Evolutionary conservation across 2,888 invertebrate genomes (phyloP).

Genomic region (Spisula subtruncata): DNA sequence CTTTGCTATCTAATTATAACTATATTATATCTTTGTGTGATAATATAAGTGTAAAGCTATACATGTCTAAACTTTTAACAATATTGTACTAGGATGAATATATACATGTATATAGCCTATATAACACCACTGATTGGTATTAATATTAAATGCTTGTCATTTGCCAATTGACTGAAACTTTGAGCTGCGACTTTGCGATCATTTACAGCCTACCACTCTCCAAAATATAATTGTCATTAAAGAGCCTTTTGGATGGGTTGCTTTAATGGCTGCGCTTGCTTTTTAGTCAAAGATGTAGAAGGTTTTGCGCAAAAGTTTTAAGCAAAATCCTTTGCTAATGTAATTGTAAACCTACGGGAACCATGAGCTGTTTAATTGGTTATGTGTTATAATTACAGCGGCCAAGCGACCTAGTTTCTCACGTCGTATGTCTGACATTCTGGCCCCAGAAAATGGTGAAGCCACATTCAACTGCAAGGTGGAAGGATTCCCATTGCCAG

Average conservation of each 20-base stretch:
- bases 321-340: neutral
- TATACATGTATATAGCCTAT: neutral
- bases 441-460: constrained; percentile 85
- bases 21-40: neutral
- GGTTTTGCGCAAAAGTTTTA: no score
- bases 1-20: neutral
- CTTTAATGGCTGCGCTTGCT: no score
- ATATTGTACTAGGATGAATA: neutral
- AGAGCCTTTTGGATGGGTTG: no score
- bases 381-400: constrained; percentile 78
- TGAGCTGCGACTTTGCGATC: neutral
- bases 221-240: no score
- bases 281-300: no score
- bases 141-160: neutral
- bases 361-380: neutral
- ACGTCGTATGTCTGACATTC: constrained; percentile 82
- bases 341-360: neutral
- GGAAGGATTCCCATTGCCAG: constrained; percentile 95
- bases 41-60: neutral
- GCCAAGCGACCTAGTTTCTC: constrained; percentile 86
- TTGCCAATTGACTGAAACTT: neutral
- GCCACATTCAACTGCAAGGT: constrained; percentile 93
- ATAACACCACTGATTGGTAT: neutral
- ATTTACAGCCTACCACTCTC: neutral
- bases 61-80: neutral